These are phyloP conservation scores for Oscheius sp. DNA, from an alignment of 1,140 invertebrate species.

Conservation along the genomic window DNA sequence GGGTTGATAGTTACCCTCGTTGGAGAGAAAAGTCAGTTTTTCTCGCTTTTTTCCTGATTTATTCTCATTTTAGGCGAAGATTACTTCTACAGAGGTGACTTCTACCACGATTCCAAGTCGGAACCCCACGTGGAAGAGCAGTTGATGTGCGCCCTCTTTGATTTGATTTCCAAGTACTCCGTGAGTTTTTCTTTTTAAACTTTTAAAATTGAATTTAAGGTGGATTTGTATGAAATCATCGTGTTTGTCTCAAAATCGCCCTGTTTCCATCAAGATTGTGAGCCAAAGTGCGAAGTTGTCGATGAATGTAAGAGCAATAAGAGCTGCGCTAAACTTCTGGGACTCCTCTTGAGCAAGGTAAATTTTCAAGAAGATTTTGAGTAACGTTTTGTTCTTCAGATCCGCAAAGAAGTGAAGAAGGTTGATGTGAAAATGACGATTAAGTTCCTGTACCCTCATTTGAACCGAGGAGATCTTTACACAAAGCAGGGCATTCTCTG, in stretches of 20 bases:
- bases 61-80: conserved; percentile 48
- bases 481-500: conserved; percentile 61
- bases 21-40: conserved; percentile 9
- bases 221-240: conserved; percentile 60
- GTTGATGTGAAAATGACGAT: conserved; percentile 60
- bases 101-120: conserved; percentile 59
- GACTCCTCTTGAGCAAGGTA: conserved; percentile 57
- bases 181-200: not conserved
- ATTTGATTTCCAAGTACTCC: conserved; percentile 60
- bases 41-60: not conserved
- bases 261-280: conserved; percentile 61
- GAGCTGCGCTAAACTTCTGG: conserved; percentile 58
- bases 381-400: conserved; percentile 5
- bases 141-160: conserved; percentile 60
- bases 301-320: conserved; percentile 61
- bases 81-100: conserved; percentile 61
- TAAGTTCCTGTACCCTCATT: conserved; percentile 58
- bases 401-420: conserved; percentile 58
- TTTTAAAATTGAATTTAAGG: conserved; percentile 41
- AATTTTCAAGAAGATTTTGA: not conserved
- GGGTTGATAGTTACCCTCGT: conserved; percentile 60
- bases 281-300: conserved; percentile 60
- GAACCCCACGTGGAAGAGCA: conserved; percentile 61
- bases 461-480: conserved; percentile 59
- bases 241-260: conserved; percentile 60